phyloP scores from a whole-genome alignment of 1,140 invertebrate genomes.

The Ganaspis sp. region DNA sequence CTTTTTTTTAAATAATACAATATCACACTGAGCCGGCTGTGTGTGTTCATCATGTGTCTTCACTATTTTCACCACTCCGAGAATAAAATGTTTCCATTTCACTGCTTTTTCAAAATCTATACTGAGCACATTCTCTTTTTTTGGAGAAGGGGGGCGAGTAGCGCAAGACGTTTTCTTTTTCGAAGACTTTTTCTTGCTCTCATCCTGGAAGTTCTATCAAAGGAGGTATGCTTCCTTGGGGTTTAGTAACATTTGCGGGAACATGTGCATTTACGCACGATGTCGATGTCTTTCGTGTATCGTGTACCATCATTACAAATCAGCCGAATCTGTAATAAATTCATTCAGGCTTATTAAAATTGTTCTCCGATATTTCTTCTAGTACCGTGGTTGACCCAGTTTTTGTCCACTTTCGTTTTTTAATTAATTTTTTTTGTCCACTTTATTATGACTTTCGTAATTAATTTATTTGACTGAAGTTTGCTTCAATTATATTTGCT shows the following conservation, averaged over 20 bases:
- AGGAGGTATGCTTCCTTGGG: slow-evolving; percentile 57
- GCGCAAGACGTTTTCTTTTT: slow-evolving; percentile 57
- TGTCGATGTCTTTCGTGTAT: slow-evolving; percentile 96
- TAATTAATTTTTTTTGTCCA: no score
- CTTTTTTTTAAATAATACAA: slow-evolving; percentile 67
- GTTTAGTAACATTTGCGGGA: slow-evolving; percentile 87
- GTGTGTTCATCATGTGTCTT: slow-evolving; percentile 62
- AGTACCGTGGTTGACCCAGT: no score
- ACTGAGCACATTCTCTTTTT: slow-evolving; percentile 52
- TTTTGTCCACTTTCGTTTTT: no score
- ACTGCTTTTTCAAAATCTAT: slow-evolving; percentile 51
- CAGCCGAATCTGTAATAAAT: slow-evolving; percentile 83
- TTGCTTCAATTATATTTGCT: no score
- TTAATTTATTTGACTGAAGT: no score
- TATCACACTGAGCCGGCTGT: slow-evolving; percentile 68
- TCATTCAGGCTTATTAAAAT: slow-evolving; percentile 33
- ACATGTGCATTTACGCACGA: slow-evolving; percentile 95
- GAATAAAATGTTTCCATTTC: slow-evolving; percentile 49
- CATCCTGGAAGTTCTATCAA: slow-evolving; percentile 43
- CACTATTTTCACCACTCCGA: slow-evolving; percentile 52
- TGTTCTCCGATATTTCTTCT: no score
- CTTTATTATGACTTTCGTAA: no score
- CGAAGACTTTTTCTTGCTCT: slow-evolving; percentile 55
- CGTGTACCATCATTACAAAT: slow-evolving; percentile 94
- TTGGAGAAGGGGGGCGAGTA: slow-evolving; percentile 51